Evolutionary conservation across 2,888 invertebrate genomes (phyloP), one percentile per base, ranked within the genome.

Genomic region (Hypolimnas misippus): DNA sequence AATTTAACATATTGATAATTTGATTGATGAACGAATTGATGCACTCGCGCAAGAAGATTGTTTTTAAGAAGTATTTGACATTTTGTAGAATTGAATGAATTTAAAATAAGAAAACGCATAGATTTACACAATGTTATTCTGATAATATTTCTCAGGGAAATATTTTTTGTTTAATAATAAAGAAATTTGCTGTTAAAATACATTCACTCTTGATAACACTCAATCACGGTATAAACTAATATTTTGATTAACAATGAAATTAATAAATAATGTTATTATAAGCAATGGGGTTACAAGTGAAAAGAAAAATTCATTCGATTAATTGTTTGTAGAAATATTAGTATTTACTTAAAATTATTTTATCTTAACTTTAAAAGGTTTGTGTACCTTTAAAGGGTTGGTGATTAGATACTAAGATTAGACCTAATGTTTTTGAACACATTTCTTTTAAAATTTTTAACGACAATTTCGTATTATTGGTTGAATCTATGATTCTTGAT

Each of bases 1-100:
- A 80, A 79, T 80, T 75, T 68, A 49, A 54, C 17, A 12, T 1
- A 5, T 35, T 16, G 35, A 3, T 12, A n/a, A 46, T 21, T 21
- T 21, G 21, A n/a, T n/a, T 1, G n/a, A 46, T 1, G 4, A n/a
- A 46, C 8, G 7, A 1, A n/a, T 1, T 19, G 4, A 46, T 21
- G 19, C 12, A 3, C 5, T 21, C 44, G n/a, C 12, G 3, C 1
- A 19, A n/a, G 4, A 19, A n/a, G 21, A 46, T 46, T 12, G 12
- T 21, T 1, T 8, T 21, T 19, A 4, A 3, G 3, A 21, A 21
- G 0, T 17, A 42, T 7, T 14, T 1, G 5, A 8, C 2, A 40
- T 16, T 19, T 42, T 17, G 2, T 19, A 10, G 3, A 6, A 2
- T 17, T 10, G 4, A 42, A 42, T 42, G 42, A 42, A 17, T 7